Evolutionary conservation across 2,113 vertebrate species (phyloP).

Genomic region (Stigmatopora argus): DNA sequence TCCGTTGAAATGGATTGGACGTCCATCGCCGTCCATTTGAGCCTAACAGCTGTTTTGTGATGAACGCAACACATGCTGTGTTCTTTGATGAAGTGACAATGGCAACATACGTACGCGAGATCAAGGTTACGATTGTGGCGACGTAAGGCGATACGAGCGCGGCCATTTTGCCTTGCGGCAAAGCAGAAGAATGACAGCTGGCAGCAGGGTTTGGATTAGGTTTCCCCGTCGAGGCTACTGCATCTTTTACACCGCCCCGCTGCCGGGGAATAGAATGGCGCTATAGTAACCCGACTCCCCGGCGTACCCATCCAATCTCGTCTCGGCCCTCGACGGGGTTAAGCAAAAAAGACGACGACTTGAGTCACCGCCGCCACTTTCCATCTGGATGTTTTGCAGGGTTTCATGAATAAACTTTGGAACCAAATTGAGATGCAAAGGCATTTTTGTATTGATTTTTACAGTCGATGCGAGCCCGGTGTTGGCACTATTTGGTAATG

Average conservation of each 20-base stretch:
- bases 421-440: background rate
- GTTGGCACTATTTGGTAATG: too few relatives aligned
- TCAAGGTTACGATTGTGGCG: constrained; percentile 55
- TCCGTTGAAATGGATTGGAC: too few relatives aligned
- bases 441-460: background rate
- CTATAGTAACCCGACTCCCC: constrained; percentile 68
- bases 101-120: constrained; percentile 25
- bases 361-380: constrained; percentile 63
- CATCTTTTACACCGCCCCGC: constrained; percentile 64
- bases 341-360: constrained; percentile 64
- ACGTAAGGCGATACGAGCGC: constrained; percentile 63
- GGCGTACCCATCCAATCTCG: constrained; percentile 61
- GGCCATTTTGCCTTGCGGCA: constrained; percentile 58
- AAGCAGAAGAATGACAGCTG: constrained; percentile 62
- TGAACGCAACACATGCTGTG: background rate
- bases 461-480: too few relatives aligned
- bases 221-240: constrained; percentile 64
- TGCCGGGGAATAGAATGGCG: constrained; percentile 61
- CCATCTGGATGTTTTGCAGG: constrained; percentile 64
- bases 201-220: constrained; percentile 66
- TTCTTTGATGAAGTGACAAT: background rate
- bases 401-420: constrained; percentile 4
- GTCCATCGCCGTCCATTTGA: too few relatives aligned
- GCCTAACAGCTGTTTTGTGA: background rate
- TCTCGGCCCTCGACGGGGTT: constrained; percentile 56